Evolutionary conservation across 2,113 vertebrate genomes (phyloP).

Genomic region (Laticauda laticaudata): DNA sequence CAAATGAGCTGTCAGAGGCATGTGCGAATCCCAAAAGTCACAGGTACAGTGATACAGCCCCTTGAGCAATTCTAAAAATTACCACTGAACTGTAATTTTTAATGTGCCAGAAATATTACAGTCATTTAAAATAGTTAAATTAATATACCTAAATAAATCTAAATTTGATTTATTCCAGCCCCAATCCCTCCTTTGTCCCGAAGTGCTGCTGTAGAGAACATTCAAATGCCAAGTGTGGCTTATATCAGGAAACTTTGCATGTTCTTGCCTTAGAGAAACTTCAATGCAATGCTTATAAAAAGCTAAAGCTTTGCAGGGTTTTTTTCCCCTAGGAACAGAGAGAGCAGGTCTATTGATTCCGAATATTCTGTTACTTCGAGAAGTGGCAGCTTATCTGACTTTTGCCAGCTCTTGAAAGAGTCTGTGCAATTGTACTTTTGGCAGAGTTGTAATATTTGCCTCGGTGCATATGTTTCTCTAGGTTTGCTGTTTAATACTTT

Average conservation of each 20-base stretch:
- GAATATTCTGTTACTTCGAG: neutral
- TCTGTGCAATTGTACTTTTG: neutral
- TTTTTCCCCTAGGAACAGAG: neutral
- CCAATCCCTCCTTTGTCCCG: neutral
- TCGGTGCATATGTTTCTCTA: neutral
- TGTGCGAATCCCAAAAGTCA: neutral
- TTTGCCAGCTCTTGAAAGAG: neutral
- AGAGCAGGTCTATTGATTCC: neutral
- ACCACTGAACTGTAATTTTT: neutral
- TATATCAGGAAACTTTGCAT: neutral
- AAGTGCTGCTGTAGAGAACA: neutral
- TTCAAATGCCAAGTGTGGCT: neutral
- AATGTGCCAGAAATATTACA: neutral
- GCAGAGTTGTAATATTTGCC: neutral
- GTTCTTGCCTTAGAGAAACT: neutral
- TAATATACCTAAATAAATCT: neutral
- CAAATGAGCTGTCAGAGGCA: neutral
- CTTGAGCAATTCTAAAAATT: neutral
- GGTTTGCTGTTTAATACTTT: neutral
- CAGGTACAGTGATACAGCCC: neutral
- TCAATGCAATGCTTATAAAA: neutral
- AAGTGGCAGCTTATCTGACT: neutral
- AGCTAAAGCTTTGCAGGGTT: neutral
- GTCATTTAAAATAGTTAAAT: neutral
- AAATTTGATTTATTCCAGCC: neutral